phyloP scores from a whole-genome alignment of 1,140 invertebrate genomes.

The Glossosoma conforme region DNA sequence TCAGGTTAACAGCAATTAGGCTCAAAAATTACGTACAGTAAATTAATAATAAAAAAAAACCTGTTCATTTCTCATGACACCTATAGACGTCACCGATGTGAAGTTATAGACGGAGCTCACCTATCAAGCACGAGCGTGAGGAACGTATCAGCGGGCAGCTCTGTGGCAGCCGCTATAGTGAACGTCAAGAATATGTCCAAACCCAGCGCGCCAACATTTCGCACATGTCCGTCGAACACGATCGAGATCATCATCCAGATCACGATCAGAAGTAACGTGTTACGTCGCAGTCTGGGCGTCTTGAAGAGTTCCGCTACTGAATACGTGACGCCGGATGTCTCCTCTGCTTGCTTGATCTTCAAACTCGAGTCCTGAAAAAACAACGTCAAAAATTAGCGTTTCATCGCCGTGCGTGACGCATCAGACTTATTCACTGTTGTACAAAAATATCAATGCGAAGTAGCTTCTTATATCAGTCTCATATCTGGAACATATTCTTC shows the following conservation, averaged over 20 bases:
- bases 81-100: too few relatives aligned
- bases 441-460: too few relatives aligned
- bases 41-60: too few relatives aligned
- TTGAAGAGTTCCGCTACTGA: slow-evolving; percentile 75
- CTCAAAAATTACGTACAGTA: too few relatives aligned
- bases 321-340: slow-evolving; percentile 61
- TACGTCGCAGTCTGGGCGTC: slow-evolving; percentile 64
- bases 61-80: too few relatives aligned
- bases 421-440: too few relatives aligned
- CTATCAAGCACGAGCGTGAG: slow-evolving; percentile 71
- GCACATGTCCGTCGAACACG: slow-evolving; percentile 81
- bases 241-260: slow-evolving; percentile 85
- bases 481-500: too few relatives aligned
- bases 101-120: too few relatives aligned
- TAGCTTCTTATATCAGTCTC: too few relatives aligned
- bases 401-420: too few relatives aligned
- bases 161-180: slow-evolving; percentile 74
- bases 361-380: slow-evolving; percentile 58
- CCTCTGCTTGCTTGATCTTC: slow-evolving; percentile 60
- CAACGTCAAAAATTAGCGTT: too few relatives aligned
- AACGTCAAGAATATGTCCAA: slow-evolving; percentile 79
- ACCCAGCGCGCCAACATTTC: slow-evolving; percentile 75
- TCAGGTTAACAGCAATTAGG: too few relatives aligned
- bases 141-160: slow-evolving; percentile 78
- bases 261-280: slow-evolving; percentile 67